Conservation (phyloP, 2,797 vertebrate species). For the Coregonus sp. region DNA sequence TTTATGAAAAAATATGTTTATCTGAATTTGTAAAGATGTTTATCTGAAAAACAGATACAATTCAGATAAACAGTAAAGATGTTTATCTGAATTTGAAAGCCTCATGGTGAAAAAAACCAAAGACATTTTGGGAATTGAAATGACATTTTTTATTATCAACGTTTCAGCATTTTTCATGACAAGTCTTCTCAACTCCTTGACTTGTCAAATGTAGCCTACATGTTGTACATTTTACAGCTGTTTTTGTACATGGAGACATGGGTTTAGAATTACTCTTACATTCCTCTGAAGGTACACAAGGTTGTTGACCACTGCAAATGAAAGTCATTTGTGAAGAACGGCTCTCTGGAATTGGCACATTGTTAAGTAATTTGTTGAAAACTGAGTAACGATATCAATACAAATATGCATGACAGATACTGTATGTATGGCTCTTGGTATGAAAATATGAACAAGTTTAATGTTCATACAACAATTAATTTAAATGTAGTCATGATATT, state of each 20-base stretch:
- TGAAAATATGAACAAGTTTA: constrained; percentile 11
- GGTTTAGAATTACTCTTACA: constrained; percentile 14
- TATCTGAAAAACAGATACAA: background rate
- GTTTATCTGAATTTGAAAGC: background rate
- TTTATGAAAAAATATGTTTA: background rate
- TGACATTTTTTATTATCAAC: background rate
- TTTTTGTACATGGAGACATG: constrained; percentile 17
- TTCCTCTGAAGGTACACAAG: constrained; percentile 21
- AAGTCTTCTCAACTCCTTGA: constrained; percentile 14
- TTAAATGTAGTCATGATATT: constrained; percentile 9
- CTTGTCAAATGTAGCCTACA: background rate
- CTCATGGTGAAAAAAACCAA: background rate
- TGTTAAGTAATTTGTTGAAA: constrained; percentile 1
- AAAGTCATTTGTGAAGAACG: background rate
- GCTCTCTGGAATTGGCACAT: background rate
- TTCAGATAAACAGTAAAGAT: background rate
- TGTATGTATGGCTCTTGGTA: constrained; percentile 2
- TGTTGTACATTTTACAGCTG: background rate
- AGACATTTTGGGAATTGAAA: background rate
- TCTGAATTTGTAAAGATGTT: background rate
- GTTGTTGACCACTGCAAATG: background rate
- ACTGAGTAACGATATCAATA: constrained; percentile 8
- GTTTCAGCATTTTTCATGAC: background rate
- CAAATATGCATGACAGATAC: constrained; percentile 20
- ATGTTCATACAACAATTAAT: background rate